A percentile compares a stretch with the other conserved stretches of the same genome.
phyloP scores from a whole-genome alignment of 2,888 invertebrate species.

The Helobdella robusta region DNA sequence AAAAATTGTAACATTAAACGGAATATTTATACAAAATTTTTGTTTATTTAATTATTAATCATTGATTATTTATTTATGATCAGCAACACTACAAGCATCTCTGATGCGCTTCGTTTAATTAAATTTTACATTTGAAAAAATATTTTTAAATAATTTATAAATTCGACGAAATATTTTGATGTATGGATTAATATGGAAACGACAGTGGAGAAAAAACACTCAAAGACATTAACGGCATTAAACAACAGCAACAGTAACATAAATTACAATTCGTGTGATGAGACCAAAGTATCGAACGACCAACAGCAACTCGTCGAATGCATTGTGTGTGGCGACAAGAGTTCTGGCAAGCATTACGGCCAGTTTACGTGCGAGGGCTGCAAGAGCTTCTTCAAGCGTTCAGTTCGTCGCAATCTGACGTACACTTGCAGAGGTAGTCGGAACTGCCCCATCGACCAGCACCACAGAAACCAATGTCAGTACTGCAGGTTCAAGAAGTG shows the following conservation, averaged over 20 bases:
- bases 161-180: too few relatives aligned
- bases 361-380: slow-evolving; percentile 93
- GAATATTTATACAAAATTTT: too few relatives aligned
- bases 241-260: slow-evolving; percentile 9
- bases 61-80: too few relatives aligned
- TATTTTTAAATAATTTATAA: too few relatives aligned
- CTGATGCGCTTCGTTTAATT: too few relatives aligned
- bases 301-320: slow-evolving; percentile 65
- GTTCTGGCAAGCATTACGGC: slow-evolving; percentile 96
- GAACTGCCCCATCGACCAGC: slow-evolving; percentile 96
- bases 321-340: slow-evolving; percentile 96
- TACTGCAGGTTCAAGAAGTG: slow-evolving; percentile 97
- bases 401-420: slow-evolving; percentile 88
- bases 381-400: slow-evolving; percentile 98
- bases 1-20: too few relatives aligned
- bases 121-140: too few relatives aligned
- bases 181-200: slow-evolving; percentile 12
- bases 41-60: too few relatives aligned
- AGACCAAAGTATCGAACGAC: background rate
- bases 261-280: slow-evolving; percentile 52
- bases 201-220: too few relatives aligned
- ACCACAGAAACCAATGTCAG: slow-evolving; percentile 98
- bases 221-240: too few relatives aligned
- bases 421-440: slow-evolving; percentile 94
- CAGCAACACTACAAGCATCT: too few relatives aligned